phyloP scores from a whole-genome alignment of 2,797 vertebrate genomes.

The Xenentodon cancila region DNA sequence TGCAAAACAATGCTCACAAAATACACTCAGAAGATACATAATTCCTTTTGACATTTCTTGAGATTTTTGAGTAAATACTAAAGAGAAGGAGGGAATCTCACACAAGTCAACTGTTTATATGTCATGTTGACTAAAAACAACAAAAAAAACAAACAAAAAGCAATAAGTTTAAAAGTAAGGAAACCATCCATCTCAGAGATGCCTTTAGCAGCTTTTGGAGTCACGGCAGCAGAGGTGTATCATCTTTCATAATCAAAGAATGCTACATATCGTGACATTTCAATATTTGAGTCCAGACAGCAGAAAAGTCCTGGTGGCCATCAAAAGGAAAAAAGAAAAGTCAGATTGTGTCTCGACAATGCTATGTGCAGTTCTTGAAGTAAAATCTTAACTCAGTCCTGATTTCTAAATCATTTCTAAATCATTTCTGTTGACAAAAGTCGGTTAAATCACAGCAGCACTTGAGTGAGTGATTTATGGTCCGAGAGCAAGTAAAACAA shows the following conservation, averaged over 20 bases:
- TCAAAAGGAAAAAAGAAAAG: neutral
- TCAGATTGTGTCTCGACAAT: too few relatives aligned
- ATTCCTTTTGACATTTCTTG: too few relatives aligned
- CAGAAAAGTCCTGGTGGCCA: conserved; percentile 19
- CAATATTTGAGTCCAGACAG: conserved; percentile 18
- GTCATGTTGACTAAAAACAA: neutral
- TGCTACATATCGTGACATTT: conserved; percentile 48
- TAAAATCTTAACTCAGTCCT: too few relatives aligned
- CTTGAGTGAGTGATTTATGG: too few relatives aligned
- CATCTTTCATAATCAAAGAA: conserved; percentile 22
- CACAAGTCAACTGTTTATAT: conserved; percentile 6
- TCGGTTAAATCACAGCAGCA: too few relatives aligned
- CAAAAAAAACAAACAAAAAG: conserved; percentile 12
- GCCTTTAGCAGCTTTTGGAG: conserved; percentile 1
- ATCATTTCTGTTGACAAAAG: too few relatives aligned
- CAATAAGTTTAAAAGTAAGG: conserved; percentile 7
- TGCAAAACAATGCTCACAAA: too few relatives aligned
- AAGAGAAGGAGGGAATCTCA: neutral
- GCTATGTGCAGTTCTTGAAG: too few relatives aligned
- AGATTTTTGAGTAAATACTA: too few relatives aligned
- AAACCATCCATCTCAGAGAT: conserved; percentile 11
- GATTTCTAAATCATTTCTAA: too few relatives aligned
- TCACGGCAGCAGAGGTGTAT: conserved; percentile 4
- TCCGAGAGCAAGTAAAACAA: too few relatives aligned
- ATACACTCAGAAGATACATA: too few relatives aligned